phyloP scores from a whole-genome alignment of 1,140 invertebrate genomes.

The Hydropsyche tenuis region DNA sequence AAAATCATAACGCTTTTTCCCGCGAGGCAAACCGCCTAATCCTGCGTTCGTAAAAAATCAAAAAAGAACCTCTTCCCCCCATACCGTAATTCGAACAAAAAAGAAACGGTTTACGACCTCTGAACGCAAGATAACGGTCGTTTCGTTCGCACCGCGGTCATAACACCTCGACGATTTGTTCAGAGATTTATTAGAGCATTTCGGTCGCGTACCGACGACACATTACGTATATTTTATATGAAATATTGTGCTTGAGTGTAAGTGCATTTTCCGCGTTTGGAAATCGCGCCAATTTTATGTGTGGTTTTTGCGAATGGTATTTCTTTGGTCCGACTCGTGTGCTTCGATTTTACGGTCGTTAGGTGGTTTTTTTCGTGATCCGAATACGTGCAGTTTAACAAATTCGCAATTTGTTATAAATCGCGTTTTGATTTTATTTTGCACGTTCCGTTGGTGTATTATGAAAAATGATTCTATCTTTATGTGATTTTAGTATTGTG shows the following conservation, averaged over 20 bases:
- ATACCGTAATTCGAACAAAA: neutral
- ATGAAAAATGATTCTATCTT: too few species aligned
- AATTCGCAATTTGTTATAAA: too few species aligned
- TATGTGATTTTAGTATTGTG: too few species aligned
- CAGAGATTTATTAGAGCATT: conserved; percentile 1
- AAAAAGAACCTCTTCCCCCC: too few species aligned
- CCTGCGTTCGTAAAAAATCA: too few species aligned
- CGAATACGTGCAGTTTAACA: too few species aligned
- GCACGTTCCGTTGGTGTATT: too few species aligned
- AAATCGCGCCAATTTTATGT: conserved; percentile 7
- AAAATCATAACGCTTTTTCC: too few species aligned
- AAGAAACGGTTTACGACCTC: conserved; percentile 5
- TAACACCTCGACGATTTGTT: conserved; percentile 23
- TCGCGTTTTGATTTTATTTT: too few species aligned
- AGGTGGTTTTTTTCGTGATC: too few species aligned
- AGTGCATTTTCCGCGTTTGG: neutral
- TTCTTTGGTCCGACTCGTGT: neutral
- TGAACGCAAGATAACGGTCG: neutral
- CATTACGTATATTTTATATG: conserved; percentile 2
- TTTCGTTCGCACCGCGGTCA: conserved; percentile 2
- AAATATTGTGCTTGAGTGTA: too few species aligned
- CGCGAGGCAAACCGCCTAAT: too few species aligned
- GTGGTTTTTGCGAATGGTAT: neutral
- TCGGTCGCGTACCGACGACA: neutral
- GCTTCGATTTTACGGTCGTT: neutral